Conservation (phyloP, 2,113 vertebrate genomes). For the Macaca nemestrina region DNA sequence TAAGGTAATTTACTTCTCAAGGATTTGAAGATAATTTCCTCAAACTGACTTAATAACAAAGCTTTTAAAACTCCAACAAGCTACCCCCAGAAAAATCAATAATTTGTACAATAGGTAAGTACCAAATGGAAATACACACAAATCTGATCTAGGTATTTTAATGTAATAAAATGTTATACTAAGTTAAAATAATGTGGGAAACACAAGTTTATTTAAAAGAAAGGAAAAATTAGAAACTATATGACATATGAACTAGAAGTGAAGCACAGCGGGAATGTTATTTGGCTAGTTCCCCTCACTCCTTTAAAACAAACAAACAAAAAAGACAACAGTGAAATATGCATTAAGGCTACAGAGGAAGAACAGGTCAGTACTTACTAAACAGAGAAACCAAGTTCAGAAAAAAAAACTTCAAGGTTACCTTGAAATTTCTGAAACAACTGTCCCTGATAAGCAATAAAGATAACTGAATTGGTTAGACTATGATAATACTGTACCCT, state of each 20-base stretch:
- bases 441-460: not conserved
- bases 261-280: conserved; percentile 7
- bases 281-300: not conserved
- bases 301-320: not conserved
- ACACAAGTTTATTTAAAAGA: not conserved
- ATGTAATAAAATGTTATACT: not conserved
- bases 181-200: not conserved
- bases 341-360: not conserved
- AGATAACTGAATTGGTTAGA: not conserved
- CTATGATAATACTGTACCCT: not conserved
- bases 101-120: not conserved
- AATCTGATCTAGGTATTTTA: not conserved
- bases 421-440: conserved; percentile 1
- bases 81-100: not conserved
- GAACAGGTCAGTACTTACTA: not conserved
- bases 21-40: conserved; percentile 16
- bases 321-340: not conserved
- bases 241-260: conserved; percentile 13
- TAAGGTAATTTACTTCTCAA: conserved; percentile 21
- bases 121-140: conserved; percentile 33
- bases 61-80: not conserved
- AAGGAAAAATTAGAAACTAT: conserved; percentile 17
- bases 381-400: conserved; percentile 6
- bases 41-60: conserved; percentile 17
- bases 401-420: not conserved